Percentiles rank a stretch among this genome's conserved stretches.
Evolutionary conservation across 1,140 invertebrate genomes (phyloP).

Genomic region (Formica selysi): DNA sequence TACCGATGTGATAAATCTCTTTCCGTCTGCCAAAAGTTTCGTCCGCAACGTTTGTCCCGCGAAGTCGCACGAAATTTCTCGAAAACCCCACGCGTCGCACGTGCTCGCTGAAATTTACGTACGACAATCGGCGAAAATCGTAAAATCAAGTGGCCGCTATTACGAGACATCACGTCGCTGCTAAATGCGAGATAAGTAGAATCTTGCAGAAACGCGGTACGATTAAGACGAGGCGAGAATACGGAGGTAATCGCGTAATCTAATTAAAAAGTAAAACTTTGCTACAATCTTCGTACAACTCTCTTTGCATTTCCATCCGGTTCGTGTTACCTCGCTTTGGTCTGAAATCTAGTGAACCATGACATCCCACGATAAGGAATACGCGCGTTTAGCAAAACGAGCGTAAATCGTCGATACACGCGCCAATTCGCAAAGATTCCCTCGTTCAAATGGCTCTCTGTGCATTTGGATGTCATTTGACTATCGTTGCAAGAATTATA

Average conservation of each 20-base stretch:
- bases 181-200: slow-evolving; percentile 17
- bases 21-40: slow-evolving; percentile 10
- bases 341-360: slow-evolving; percentile 12
- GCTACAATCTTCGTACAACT: not conserved
- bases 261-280: slow-evolving; percentile 54
- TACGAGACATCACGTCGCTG: not conserved
- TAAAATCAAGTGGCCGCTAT: not conserved
- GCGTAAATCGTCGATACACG: slow-evolving; percentile 16
- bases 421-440: not conserved
- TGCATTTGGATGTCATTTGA: not conserved
- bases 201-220: slow-evolving; percentile 35
- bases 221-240: not conserved
- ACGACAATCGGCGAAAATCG: slow-evolving; percentile 17
- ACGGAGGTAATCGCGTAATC: not conserved
- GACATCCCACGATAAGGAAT: slow-evolving; percentile 23
- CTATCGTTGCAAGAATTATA: not conserved
- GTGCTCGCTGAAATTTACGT: slow-evolving; percentile 32
- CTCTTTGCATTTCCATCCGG: slow-evolving; percentile 20
- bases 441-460: not conserved
- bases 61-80: slow-evolving; percentile 5
- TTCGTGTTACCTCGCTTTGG: not conserved
- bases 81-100: not conserved
- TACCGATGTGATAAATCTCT: slow-evolving; percentile 31
- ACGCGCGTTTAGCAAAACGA: slow-evolving; percentile 38
- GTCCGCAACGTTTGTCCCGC: not conserved